Evolutionary conservation across 2,888 invertebrate species (phyloP), one percentile per base, ranked within the genome.

Genomic region (Yponomeuta evonymella): DNA sequence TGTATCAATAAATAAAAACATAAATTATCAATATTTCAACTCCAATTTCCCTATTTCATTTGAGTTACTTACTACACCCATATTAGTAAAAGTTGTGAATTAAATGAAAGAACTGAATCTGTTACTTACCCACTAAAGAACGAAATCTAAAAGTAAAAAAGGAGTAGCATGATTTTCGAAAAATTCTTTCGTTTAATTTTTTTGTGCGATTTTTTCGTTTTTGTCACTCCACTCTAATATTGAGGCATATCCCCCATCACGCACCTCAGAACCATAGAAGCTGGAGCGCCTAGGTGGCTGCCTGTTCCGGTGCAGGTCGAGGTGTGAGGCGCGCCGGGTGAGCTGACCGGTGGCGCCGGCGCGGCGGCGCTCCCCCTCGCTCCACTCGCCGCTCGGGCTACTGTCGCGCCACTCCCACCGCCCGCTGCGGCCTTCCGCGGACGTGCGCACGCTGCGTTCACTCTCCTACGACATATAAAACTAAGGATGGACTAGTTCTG

Each of bases 361-460:
- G 71, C 72, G 75, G 67, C 75, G 36, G 12, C 77, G 76, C 73
- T 81, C 82, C 71, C 76, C 79, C 64, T 82, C 88, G 73, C 84
- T 83, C 85, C 88, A 88, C 73, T 87, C 88, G 10, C 79, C 85
- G 71, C 82, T 81, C 48, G 63, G 65, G 1, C 88, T 88, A 73
- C 88, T 87, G 76, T 85, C 85, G 76, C 88, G 85, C 90, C 91
- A 90, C 77, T 88, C 88, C 90, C 90, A 90, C 63, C 84, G 76
- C 69, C 83, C 81, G 29, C 76, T 73, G 23, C 78, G 76, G 64
- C 78, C 75, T 77, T 80, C 73, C 76, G 86, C 78, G 74, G 79
- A 74, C 9, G 87, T 87, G 66, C 86, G 86, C 4, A 82, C 82
- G 75, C 90, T 90, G 43, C 90, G 82, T 65, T 90, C 91, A 74